Conservation (phyloP, 2,797 vertebrate species). For the Scomberomorus guttatus region DNA sequence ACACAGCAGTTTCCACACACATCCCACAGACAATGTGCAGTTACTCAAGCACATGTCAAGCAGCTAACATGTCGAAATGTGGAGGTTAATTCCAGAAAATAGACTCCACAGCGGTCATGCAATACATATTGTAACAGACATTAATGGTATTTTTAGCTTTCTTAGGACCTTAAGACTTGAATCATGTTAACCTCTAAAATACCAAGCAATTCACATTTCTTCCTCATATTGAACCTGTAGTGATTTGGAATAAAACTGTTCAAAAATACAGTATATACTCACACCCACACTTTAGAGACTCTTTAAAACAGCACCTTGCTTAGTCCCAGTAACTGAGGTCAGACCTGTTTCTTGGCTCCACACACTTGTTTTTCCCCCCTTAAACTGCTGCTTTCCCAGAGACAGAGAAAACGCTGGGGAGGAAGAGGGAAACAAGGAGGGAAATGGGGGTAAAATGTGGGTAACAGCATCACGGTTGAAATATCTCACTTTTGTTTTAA, state of each 20-base stretch:
- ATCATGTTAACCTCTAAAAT: conserved; percentile 17
- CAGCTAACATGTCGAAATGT: conserved; percentile 23
- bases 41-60: conserved; percentile 53
- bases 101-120: conserved; percentile 1
- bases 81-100: not conserved
- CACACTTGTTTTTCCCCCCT: conserved; percentile 76
- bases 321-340: conserved; percentile 68
- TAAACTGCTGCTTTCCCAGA: conserved; percentile 77
- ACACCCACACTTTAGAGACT: conserved; percentile 67
- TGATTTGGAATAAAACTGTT: conserved; percentile 12
- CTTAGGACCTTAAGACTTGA: not conserved
- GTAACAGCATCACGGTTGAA: conserved; percentile 2
- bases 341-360: conserved; percentile 73
- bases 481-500: conserved; percentile 38
- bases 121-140: not conserved
- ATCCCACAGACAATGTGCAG: conserved; percentile 31
- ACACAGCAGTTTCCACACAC: conserved; percentile 1
- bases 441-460: conserved; percentile 54
- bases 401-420: conserved; percentile 59
- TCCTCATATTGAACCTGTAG: not conserved
- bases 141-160: not conserved
- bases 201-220: not conserved
- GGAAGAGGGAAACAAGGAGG: conserved; percentile 53
- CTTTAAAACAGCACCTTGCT: conserved; percentile 69
- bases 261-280: conserved; percentile 65